A percentile compares a stretch with the other conserved stretches of the same genome.
Conservation (phyloP, 2,113 vertebrate species). For the Entelurus aequoreus region DNA sequence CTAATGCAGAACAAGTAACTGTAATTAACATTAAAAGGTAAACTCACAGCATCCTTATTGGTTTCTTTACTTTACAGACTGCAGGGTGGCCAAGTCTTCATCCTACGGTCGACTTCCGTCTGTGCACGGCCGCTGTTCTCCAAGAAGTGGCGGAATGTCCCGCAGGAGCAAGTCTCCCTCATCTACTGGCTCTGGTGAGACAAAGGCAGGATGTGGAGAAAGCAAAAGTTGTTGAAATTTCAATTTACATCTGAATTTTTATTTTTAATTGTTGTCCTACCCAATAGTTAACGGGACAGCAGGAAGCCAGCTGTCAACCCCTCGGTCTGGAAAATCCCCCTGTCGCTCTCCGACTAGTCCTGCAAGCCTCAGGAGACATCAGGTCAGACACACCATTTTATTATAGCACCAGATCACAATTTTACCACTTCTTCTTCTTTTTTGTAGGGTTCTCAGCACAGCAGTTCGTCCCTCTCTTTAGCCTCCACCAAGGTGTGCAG, state of each 20-base stretch:
- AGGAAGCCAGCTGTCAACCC: conserved; percentile 95
- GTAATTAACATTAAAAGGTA: too few relatives aligned
- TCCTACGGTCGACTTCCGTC: conserved; percentile 93
- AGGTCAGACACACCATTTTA: conserved; percentile 63
- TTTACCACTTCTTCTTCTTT: conserved; percentile 27
- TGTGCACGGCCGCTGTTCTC: conserved; percentile 78
- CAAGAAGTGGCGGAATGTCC: conserved; percentile 82
- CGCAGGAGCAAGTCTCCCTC: conserved; percentile 94
- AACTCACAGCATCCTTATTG: too few relatives aligned
- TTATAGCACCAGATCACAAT: neutral
- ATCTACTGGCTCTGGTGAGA: conserved; percentile 86
- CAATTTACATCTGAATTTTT: neutral
- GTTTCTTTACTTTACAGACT: conserved; percentile 69
- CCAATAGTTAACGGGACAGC: conserved; percentile 89
- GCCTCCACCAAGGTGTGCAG: conserved; percentile 97
- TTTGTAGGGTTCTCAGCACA: conserved; percentile 88
- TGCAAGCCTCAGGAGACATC: conserved; percentile 88
- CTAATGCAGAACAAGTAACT: too few relatives aligned
- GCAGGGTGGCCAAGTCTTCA: conserved; percentile 90
- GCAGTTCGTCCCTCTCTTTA: conserved; percentile 92
- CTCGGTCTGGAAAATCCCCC: conserved; percentile 93
- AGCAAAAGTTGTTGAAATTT: neutral
- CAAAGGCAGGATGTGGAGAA: neutral
- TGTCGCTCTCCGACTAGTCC: conserved; percentile 95
- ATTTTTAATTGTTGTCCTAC: neutral